phyloP scores from a whole-genome alignment of 2,888 invertebrate species.

The Capitulum mitella region DNA sequence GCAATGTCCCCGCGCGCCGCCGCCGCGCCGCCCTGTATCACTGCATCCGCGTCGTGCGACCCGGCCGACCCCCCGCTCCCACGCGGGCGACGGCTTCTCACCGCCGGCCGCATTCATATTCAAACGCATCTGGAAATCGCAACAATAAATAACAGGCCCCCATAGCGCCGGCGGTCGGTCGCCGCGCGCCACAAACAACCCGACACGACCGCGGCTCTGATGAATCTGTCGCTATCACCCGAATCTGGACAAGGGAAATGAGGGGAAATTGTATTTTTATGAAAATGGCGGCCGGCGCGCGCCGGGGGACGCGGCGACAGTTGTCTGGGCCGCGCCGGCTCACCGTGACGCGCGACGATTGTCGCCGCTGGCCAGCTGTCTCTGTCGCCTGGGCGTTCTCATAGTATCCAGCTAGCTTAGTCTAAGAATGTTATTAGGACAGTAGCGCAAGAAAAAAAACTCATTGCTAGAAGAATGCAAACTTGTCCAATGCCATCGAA shows the following conservation, averaged over 20 bases:
- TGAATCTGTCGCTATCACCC: not conserved
- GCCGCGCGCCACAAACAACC: slow-evolving; percentile 2
- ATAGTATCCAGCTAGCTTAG: no score
- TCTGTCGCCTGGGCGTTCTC: not conserved
- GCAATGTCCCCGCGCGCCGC: not conserved
- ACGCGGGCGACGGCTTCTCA: not conserved
- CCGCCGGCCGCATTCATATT: not conserved
- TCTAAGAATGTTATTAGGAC: no score
- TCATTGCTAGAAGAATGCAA: no score
- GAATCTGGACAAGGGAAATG: not conserved
- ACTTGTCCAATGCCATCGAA: no score
- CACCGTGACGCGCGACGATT: not conserved
- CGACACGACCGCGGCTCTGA: not conserved
- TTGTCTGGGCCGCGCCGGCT: not conserved
- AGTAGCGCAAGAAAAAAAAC: no score
- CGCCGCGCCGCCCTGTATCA: not conserved
- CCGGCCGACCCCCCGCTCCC: not conserved
- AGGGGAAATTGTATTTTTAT: slow-evolving; percentile 11
- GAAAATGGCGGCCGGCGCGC: not conserved
- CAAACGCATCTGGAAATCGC: slow-evolving; percentile 6
- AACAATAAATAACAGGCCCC: slow-evolving; percentile 20
- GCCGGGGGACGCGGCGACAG: not conserved
- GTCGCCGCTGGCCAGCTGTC: not conserved
- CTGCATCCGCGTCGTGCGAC: not conserved
- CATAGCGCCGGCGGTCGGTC: not conserved